A percentile compares a stretch with the other conserved stretches of the same genome.
phyloP scores from a whole-genome alignment of 2,888 invertebrate genomes.

The Agrypnus murinus region DNA sequence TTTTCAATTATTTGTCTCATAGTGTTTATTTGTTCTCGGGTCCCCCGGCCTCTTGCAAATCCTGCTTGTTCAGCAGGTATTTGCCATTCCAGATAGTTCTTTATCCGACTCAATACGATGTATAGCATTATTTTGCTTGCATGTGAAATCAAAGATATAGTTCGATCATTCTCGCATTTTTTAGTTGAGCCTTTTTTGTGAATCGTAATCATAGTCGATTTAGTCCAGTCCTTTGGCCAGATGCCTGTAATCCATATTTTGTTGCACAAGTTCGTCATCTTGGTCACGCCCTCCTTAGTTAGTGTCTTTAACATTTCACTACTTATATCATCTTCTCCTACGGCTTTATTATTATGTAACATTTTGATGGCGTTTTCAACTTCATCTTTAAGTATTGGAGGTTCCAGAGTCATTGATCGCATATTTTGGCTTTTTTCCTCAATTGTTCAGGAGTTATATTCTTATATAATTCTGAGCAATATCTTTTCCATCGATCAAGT shows the following conservation, averaged over 20 bases:
- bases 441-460: no score
- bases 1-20: background rate
- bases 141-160: background rate
- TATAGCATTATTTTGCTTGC: background rate
- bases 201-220: background rate
- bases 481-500: background rate
- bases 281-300: background rate
- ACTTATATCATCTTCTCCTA: background rate
- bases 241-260: background rate
- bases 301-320: constrained; percentile 6
- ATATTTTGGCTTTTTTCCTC: background rate
- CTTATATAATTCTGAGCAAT: background rate
- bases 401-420: background rate
- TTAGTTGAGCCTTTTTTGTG: constrained; percentile 2
- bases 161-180: constrained; percentile 8
- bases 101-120: no score
- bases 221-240: constrained; percentile 2
- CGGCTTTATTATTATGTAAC: background rate
- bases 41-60: background rate
- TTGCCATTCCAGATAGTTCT: no score
- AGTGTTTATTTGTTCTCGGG: background rate
- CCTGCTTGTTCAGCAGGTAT: no score
- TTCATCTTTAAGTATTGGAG: background rate
- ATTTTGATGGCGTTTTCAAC: background rate
- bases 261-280: background rate